These are phyloP conservation scores for Corvus cornix DNA, from an alignment of 2,113 vertebrate genomes.

Conservation along the genomic window DNA sequence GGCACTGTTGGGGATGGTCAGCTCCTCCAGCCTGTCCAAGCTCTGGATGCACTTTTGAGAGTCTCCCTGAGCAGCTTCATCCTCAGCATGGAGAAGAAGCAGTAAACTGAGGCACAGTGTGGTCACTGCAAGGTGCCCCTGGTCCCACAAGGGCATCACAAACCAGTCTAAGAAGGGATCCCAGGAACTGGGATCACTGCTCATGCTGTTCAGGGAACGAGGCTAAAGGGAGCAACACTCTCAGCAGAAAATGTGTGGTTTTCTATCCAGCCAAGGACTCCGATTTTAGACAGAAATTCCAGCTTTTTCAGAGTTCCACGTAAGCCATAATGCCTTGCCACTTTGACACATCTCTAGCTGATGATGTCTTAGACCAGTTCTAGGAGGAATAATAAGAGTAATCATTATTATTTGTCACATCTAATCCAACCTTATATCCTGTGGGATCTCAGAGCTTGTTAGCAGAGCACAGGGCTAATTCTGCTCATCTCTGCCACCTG, in stretches of 20 bases:
- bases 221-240: not conserved
- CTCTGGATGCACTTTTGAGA: rapidly evolving
- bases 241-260: not conserved
- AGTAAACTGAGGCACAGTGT: not conserved
- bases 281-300: not conserved
- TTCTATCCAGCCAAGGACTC: not conserved
- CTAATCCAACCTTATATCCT: conserved; percentile 13
- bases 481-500: conserved; percentile 29
- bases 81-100: not conserved
- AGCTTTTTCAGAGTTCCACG: not conserved
- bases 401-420: conserved; percentile 45
- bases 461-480: conserved; percentile 32
- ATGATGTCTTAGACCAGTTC: not conserved
- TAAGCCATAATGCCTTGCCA: not conserved
- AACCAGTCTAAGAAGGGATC: not conserved
- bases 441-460: conserved; percentile 32
- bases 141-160: no score
- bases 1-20: rapidly evolving
- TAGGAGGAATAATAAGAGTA: conserved; percentile 22
- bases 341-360: not conserved
- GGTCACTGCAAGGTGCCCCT: not conserved
- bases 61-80: not conserved
- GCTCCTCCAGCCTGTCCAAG: not conserved
- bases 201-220: rapidly evolving
- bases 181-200: not conserved